Evolutionary conservation across 1,140 invertebrate genomes (phyloP).

Genomic region (Solenopsis invicta): DNA sequence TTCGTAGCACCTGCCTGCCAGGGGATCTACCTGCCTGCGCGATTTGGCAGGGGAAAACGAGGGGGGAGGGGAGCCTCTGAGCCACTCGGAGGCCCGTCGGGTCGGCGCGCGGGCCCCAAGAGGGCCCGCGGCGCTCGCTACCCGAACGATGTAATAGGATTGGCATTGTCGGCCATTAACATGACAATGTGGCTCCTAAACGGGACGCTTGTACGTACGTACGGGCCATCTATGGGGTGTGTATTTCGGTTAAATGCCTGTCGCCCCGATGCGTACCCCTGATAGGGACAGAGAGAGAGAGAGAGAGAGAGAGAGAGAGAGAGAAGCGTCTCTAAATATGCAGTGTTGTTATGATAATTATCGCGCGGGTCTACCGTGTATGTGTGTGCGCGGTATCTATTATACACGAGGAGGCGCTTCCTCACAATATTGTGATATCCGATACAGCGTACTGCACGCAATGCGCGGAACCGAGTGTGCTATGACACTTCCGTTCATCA

Average conservation of each 20-base stretch:
- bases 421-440: slow-evolving; percentile 85
- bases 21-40: slow-evolving; percentile 47
- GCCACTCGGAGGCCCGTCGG: slow-evolving; percentile 4
- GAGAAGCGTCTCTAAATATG: slow-evolving; percentile 78
- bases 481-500: slow-evolving; percentile 51
- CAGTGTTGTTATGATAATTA: slow-evolving; percentile 85
- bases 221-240: slow-evolving; percentile 55
- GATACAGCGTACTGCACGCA: slow-evolving; percentile 62
- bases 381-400: slow-evolving; percentile 60
- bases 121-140: slow-evolving; percentile 57
- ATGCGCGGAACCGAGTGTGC: slow-evolving; percentile 33
- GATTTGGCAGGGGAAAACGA: not conserved
- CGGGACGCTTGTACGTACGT: slow-evolving; percentile 76
- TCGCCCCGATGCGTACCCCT: slow-evolving; percentile 75
- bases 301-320: not conserved
- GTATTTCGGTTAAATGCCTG: slow-evolving; percentile 75
- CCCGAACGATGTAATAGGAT: slow-evolving; percentile 80
- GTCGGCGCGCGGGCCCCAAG: not conserved
- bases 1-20: slow-evolving; percentile 69
- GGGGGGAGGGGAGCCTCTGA: not conserved
- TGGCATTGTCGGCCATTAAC: slow-evolving; percentile 82
- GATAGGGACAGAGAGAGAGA: slow-evolving; percentile 72
- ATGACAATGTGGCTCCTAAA: slow-evolving; percentile 83
- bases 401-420: slow-evolving; percentile 78
- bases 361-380: slow-evolving; percentile 45